These are phyloP conservation scores for Protobothrops mucrosquamatus DNA, from an alignment of 2,113 vertebrate genomes.

Conservation along the genomic window DNA sequence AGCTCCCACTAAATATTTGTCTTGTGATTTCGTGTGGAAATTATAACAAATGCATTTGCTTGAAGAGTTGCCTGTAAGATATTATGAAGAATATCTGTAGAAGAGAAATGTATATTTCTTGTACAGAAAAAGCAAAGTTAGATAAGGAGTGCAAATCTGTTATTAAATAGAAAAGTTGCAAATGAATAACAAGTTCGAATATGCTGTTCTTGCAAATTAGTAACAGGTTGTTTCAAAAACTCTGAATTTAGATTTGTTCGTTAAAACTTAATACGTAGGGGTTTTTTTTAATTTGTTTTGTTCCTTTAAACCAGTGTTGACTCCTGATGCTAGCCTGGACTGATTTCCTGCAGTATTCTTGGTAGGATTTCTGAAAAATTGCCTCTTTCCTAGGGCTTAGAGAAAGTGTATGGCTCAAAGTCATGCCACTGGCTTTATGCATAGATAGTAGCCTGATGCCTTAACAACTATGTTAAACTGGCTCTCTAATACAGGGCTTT, in stretches of 20 bases:
- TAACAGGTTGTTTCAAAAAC: not conserved
- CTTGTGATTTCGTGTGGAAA: not conserved
- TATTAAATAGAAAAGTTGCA: not conserved
- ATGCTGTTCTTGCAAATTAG: not conserved
- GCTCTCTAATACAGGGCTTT: not conserved
- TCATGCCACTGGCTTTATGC: not conserved
- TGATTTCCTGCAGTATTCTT: not conserved
- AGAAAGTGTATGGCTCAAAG: not conserved
- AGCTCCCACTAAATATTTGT: not conserved
- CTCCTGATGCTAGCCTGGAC: not conserved
- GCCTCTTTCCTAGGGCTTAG: not conserved
- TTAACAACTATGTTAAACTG: not conserved
- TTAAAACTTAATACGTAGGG: not conserved
- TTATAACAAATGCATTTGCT: not conserved
- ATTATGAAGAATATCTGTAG: not conserved
- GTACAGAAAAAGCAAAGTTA: not conserved
- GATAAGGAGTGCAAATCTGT: not conserved
- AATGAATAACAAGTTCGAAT: not conserved
- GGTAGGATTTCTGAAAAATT: not conserved
- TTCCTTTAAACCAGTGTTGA: not conserved
- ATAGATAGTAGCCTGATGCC: not conserved
- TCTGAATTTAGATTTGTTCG: not conserved
- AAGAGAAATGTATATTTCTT: not conserved
- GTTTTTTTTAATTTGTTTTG: not conserved
- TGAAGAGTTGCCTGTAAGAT: not conserved